Evolutionary conservation across 1,140 invertebrate species (phyloP), one percentile per base, ranked within the genome.

Genomic region (Onthophagus taurus): DNA sequence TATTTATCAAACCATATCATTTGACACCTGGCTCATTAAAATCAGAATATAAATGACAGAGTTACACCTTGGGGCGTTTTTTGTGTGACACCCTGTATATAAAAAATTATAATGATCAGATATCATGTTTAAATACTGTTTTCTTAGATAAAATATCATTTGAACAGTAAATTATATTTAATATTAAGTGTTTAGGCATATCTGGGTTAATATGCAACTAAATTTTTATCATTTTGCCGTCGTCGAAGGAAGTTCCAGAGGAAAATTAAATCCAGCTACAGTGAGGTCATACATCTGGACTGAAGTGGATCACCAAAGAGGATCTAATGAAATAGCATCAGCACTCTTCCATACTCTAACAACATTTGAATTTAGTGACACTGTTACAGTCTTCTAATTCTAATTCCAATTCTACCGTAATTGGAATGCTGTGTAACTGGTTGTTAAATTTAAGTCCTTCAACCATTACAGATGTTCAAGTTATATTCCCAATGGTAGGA

Each of bases 401-500:
- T 8, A 8, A 34, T 34, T 11, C 12, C n/a, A 39, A 42, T 16
- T 30, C 5, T 9, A 31, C 11, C 11, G 18, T 38, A n/a, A 9
- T 54, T 16, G 16, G 14, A 7, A 48, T 61, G 57, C 36, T 54
- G n/a, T 42, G 30, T 8, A 52, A 52, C 41, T 60, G 50, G 50
- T 31, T 63, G n/a, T 1, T 38, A 35, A 31, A 13, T 18, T 35
- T 26, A 52, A 39, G 50, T 51, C 46, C 54, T 11, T 2, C 21
- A 18, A 34, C 49, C 39, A 31, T 59, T 2, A 47, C 51, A 31
- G 12, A 36, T 45, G 18, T 62, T 8, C 37, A 58, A 42, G 17
- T 55, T 12, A 44, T 55, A 34, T 61, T 57, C 46, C 57, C 58
- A 9, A 46, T 58, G 13, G 44, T 44, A 14, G 56, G 59, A 8